Evolutionary conservation across 2,888 invertebrate species (phyloP).

Genomic region (Drosophila longiperda): DNA sequence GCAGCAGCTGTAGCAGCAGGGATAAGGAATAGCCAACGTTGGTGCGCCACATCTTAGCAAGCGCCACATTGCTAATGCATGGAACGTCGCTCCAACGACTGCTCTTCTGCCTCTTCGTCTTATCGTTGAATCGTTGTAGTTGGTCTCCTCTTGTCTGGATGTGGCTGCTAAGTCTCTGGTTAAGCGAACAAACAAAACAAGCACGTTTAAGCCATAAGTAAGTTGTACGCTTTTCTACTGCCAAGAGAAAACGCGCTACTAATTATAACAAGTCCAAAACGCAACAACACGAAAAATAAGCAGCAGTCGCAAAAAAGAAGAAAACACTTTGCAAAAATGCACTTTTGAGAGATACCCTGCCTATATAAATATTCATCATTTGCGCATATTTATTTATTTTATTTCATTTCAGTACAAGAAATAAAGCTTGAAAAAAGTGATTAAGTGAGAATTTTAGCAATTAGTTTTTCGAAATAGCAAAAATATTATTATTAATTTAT

Average conservation of each 20-base stretch:
- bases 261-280: conserved; percentile 71
- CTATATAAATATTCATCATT: neutral
- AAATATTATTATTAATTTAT: neutral
- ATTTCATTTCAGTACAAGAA: neutral
- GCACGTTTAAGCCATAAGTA: conserved; percentile 36
- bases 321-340: neutral
- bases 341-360: neutral
- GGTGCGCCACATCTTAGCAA: conserved; percentile 71
- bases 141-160: neutral
- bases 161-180: conserved; percentile 10
- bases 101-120: conserved; percentile 9
- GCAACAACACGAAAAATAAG: conserved; percentile 52
- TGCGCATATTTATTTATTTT: neutral
- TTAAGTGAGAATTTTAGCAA: neutral
- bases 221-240: conserved; percentile 28
- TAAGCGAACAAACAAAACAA: conserved; percentile 23
- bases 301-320: conserved; percentile 3
- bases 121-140: conserved; percentile 4
- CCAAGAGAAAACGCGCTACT: conserved; percentile 53
- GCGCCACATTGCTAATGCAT: conserved; percentile 72
- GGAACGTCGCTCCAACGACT: conserved; percentile 25
- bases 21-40: conserved; percentile 53
- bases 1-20: conserved; percentile 46
- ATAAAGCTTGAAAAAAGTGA: neutral
- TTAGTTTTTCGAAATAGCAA: neutral